Conservation (phyloP, 1,140 invertebrate species). For the Steinernema feltiae region DNA sequence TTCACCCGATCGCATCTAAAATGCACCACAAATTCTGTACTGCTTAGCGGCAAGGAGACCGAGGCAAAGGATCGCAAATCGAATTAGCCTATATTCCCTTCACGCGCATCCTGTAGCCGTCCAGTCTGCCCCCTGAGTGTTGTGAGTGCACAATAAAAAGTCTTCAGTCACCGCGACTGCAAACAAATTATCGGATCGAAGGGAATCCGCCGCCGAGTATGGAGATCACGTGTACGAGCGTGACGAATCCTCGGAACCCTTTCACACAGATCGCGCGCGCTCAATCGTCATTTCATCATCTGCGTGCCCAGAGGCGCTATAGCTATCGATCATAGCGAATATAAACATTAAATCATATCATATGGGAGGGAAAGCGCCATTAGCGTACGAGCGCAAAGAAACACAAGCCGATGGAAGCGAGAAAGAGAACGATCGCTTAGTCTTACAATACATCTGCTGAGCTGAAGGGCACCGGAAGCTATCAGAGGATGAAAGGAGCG, state of each 20-base stretch:
- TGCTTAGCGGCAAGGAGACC: not conserved
- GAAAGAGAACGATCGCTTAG: too few relatives aligned
- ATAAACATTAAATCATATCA: constrained; percentile 14
- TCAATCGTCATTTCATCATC: not conserved
- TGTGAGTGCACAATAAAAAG: not conserved
- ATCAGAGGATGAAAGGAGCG: too few relatives aligned
- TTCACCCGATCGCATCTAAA: not conserved
- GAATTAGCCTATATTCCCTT: constrained; percentile 14
- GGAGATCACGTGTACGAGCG: not conserved
- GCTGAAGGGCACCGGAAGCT: not conserved
- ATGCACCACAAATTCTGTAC: not conserved
- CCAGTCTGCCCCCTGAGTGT: not conserved
- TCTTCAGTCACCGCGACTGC: not conserved
- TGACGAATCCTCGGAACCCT: not conserved
- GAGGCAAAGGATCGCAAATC: constrained; percentile 12
- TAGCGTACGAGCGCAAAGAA: not conserved
- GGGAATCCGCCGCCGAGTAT: not conserved
- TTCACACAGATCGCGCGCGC: not conserved
- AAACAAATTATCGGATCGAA: constrained; percentile 6
- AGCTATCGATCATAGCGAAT: constrained; percentile 9
- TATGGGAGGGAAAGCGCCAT: not conserved
- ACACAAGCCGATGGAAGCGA: not conserved
- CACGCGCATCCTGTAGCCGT: not conserved
- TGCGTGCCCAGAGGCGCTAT: not conserved
- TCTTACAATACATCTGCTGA: too few relatives aligned